Evolutionary conservation across 64 coral and sea anemone species (phyloP), one percentile per base, ranked within the genome.

Genomic region (Anthopleura sola): DNA sequence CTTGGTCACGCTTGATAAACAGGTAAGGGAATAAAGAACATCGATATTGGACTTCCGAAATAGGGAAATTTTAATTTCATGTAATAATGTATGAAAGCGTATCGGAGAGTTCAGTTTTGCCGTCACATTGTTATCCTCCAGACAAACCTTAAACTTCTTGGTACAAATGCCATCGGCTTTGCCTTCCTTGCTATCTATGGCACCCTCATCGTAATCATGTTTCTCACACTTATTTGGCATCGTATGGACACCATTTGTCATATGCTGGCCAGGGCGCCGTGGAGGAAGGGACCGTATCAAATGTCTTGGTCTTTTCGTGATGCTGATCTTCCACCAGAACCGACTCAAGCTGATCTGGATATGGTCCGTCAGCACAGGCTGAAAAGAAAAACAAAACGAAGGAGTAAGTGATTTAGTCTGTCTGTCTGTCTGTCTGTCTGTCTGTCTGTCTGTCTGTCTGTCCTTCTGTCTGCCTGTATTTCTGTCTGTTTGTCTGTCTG

Each of bases 201-300:
- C 2, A 20, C 88, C 15, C 36, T 99, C n/a, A n/a, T 95, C 16
- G 68, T 89, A 6, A 50, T 99, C n/a, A 87, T 90, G 90, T 99
- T 99, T 46, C 5, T 99, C 39, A 94, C 97, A 8, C 66, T 99
- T 8, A 55, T 99, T 8, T 99, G 97, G 97, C 97, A 99, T 89
- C 87, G 97, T 19, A 50, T 80, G 2, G 82, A 76, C 20, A 99
- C 97, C 6, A 38, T 85, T 34, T 88, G 79, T 86, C 97, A 99
- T 74, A 40, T 99, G 69, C 24, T 99, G 23, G 97, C 97, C 24
- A 93, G 97, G 34, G 92, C 97, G 12, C 90, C 97, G 7, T 99
- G 97, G 89, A 91, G 32, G 50, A 89, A 93, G 44, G 87, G 87
- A 1, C 80, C 84, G 6, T 13, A 71, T 46, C 89, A 92, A 7